phyloP scores from a whole-genome alignment of 2,888 invertebrate species.

The Nemapogon koenigi region DNA sequence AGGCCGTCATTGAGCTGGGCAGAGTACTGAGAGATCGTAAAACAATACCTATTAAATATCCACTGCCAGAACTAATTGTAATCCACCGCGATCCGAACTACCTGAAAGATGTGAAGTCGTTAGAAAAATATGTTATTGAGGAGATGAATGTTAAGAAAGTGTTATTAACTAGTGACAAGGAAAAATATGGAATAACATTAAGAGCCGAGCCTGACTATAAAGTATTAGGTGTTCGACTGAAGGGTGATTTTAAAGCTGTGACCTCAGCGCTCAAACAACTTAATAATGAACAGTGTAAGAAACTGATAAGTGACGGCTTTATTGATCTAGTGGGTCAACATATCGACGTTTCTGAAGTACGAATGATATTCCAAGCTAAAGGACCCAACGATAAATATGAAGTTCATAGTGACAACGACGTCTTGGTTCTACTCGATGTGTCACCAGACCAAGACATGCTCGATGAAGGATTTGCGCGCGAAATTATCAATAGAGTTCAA shows the following conservation, averaged over 20 bases:
- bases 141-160: constrained; percentile 92
- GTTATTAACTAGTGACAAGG: constrained; percentile 86
- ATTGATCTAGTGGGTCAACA: constrained; percentile 78
- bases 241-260: constrained; percentile 89
- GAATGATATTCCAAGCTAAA: constrained; percentile 80
- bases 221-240: constrained; percentile 84
- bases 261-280: constrained; percentile 81
- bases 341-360: constrained; percentile 79
- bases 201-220: constrained; percentile 96
- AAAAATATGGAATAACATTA: constrained; percentile 88
- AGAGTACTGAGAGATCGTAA: constrained; percentile 91
- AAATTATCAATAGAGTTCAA: constrained; percentile 95
- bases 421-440: constrained; percentile 88
- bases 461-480: constrained; percentile 94
- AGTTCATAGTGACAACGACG: constrained; percentile 88
- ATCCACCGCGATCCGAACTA: constrained; percentile 85
- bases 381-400: constrained; percentile 78
- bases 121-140: constrained; percentile 86
- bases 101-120: constrained; percentile 76
- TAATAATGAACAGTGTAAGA: constrained; percentile 79
- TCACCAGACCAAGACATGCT: constrained; percentile 89
- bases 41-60: constrained; percentile 95
- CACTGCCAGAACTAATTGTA: constrained; percentile 93
- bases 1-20: constrained; percentile 93
- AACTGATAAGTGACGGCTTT: constrained; percentile 72